Evolutionary conservation across 2,888 invertebrate species (phyloP), one percentile per base, ranked within the genome.

Genomic region (Loripinus fragilis): DNA sequence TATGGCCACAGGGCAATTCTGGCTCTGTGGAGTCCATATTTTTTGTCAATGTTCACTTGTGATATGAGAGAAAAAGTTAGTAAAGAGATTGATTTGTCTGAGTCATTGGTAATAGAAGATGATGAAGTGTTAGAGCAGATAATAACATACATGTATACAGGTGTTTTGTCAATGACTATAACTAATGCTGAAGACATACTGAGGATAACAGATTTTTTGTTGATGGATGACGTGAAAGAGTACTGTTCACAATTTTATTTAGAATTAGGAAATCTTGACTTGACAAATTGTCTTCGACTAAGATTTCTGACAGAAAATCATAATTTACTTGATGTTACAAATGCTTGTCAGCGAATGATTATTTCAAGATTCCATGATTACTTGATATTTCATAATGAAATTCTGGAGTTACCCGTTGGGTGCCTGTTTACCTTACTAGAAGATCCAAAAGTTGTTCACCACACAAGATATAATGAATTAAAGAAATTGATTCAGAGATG

Each of bases 1-100:
- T 78, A 82, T 79, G 91, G 90, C 0, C 92, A 92, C 75, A 87
- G 89, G 52, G 90, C 92, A 10, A 90, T 92, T 42, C 80, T 92
- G 55, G 90, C 91, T 5, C 80, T 91, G 55, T 90, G 91, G 89
- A 92, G 92, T 74, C 92, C 92, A 2, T 92, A 92, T 77, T 92
- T 92, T 78, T 83, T 90, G 28, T 92, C 92, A 8, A 92, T 92
- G 92, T 92, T 92, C 78, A 92, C 91, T 0, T 91, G 91, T 75
- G 89, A 90, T 50, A 92, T 92, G 92, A 89, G 86, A 81, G 92
- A 92, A 77, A 88, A 86, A 71, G 81, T 78, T 10, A 89, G 89
- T 15, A 83, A 78, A 35, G 90, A 89, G 28, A 87, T 92, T 7
- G 91, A 92, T 84, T 83, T 92, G 28, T 88, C 91, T 5, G 90